These are phyloP conservation scores for western clawed frog (Xenopus tropicalis) DNA, from an alignment of 2,113 vertebrate genomes.

Conservation along the genomic window DNA sequence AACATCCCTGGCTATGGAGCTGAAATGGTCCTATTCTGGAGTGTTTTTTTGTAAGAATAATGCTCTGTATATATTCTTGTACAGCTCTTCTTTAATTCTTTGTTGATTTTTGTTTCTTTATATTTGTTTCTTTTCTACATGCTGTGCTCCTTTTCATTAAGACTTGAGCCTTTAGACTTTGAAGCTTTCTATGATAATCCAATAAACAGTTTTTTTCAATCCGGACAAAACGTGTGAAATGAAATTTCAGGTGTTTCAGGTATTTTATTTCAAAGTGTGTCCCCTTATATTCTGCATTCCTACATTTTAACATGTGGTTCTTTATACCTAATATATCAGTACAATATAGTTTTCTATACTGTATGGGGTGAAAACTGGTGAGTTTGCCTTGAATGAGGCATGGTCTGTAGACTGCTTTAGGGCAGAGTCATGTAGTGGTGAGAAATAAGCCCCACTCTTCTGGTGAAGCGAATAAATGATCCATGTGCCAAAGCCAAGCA, in stretches of 20 bases:
- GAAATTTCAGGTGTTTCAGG: background rate
- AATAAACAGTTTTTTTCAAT: constrained; percentile 68
- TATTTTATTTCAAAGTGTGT: background rate
- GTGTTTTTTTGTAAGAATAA: constrained; percentile 48
- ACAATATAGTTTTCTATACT: too few species aligned
- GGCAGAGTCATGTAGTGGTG: too few species aligned
- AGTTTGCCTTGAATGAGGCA: too few species aligned
- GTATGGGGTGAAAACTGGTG: too few species aligned
- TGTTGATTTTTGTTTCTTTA: background rate
- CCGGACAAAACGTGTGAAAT: constrained; percentile 30
- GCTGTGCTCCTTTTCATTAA: constrained; percentile 64
- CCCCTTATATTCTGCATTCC: too few species aligned
- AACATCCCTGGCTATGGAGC: too few species aligned
- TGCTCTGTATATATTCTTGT: constrained; percentile 67
- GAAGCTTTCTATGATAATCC: constrained; percentile 74
- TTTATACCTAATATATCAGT: too few species aligned
- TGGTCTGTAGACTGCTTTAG: too few species aligned
- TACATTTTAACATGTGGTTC: too few species aligned
- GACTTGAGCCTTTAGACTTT: constrained; percentile 68
- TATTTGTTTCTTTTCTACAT: constrained; percentile 43
- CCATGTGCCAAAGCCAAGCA: too few species aligned
- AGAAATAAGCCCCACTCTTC: too few species aligned
- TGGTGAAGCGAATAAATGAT: too few species aligned
- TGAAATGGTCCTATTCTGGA: constrained; percentile 28
- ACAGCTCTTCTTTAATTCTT: constrained; percentile 61